Conservation (phyloP, 1,140 invertebrate genomes). For the Drosophila albomicans region DNA sequence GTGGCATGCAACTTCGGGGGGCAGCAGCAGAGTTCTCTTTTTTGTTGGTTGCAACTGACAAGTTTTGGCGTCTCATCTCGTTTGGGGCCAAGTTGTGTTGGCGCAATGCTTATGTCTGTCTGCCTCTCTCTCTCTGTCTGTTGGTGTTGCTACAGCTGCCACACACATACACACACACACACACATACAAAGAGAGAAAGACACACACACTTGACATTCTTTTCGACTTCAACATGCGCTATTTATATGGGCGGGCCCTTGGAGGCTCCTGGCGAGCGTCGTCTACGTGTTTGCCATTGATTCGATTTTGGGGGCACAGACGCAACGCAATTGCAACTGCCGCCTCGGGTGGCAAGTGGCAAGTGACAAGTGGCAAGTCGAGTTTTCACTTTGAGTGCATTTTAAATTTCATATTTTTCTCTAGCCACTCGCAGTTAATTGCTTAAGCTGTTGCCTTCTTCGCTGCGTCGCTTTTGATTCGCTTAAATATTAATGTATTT, state of each 20-base stretch:
- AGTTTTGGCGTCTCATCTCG: background rate
- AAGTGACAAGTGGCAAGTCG: background rate
- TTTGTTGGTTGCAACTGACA: background rate
- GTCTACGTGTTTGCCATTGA: slow-evolving; percentile 43
- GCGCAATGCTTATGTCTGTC: slow-evolving; percentile 10
- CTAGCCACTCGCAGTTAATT: too few species aligned
- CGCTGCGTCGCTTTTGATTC: too few species aligned
- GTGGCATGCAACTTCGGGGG: too few species aligned
- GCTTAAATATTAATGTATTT: too few species aligned
- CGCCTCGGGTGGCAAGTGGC: slow-evolving; percentile 1
- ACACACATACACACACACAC: background rate
- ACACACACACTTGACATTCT: slow-evolving; percentile 39
- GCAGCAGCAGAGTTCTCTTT: too few species aligned
- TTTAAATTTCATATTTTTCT: too few species aligned
- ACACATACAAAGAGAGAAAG: too few species aligned
- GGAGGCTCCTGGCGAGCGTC: background rate
- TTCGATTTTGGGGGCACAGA: slow-evolving; percentile 24
- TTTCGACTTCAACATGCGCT: slow-evolving; percentile 34
- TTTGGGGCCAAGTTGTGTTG: slow-evolving; percentile 32
- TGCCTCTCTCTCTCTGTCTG: background rate
- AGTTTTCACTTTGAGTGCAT: background rate
- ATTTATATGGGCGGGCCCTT: slow-evolving; percentile 18
- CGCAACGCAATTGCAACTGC: background rate
- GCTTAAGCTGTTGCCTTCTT: too few species aligned
- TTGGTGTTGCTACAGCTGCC: background rate